Evolutionary conservation across 2,888 invertebrate genomes (phyloP).

Genomic region (Notocelia uddmanniana): DNA sequence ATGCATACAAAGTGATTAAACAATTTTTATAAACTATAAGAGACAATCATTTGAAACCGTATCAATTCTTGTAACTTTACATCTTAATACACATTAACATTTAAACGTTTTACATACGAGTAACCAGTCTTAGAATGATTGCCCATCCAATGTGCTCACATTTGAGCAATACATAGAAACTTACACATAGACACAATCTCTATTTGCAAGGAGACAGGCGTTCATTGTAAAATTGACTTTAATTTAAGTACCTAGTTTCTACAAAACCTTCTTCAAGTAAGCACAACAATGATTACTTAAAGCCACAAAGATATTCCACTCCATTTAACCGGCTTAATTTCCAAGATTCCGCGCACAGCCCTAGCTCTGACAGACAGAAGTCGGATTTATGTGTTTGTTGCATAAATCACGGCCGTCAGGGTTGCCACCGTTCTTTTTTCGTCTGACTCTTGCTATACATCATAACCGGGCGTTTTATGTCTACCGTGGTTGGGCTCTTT

Average conservation of each 20-base stretch:
- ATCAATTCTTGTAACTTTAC: too few species aligned
- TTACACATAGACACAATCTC: too few species aligned
- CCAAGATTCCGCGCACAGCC: conserved; percentile 44
- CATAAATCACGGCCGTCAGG: conserved; percentile 81
- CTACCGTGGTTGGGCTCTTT: conserved; percentile 66
- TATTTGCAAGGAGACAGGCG: too few species aligned
- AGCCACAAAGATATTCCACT: conserved; percentile 3
- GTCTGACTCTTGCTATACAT: conserved; percentile 71
- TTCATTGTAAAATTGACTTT: too few species aligned
- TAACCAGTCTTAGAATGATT: too few species aligned
- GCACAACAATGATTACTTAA: neutral
- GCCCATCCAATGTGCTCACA: too few species aligned
- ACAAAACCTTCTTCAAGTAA: neutral
- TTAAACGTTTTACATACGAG: too few species aligned
- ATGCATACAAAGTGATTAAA: too few species aligned
- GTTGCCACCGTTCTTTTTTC: conserved; percentile 72
- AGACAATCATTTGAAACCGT: too few species aligned
- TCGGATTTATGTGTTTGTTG: conserved; percentile 87
- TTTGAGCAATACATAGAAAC: too few species aligned
- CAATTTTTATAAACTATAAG: too few species aligned
- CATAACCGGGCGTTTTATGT: conserved; percentile 71
- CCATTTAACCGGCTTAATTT: conserved; percentile 26
- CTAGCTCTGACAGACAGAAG: conserved; percentile 78
- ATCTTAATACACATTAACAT: too few species aligned
- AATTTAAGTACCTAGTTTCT: neutral